Evolutionary conservation across 1,140 invertebrate species (phyloP), one percentile per base, ranked within the genome.

Genomic region (Bombus cullumanus): DNA sequence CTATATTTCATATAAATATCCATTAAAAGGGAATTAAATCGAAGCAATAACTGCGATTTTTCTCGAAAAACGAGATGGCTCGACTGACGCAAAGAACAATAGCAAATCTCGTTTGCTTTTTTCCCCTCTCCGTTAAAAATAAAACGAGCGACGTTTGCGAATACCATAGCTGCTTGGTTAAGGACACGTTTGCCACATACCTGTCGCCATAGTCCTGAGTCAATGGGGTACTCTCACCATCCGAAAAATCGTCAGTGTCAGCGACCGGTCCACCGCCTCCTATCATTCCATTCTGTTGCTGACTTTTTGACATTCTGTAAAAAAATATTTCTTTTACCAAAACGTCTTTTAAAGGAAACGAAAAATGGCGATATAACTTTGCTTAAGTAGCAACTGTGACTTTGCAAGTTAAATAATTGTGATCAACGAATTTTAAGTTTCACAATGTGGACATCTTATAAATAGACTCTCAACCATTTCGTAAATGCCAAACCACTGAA

Each of bases 191-290:
- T 62, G 39, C 31, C n/a, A 68, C 37, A 95, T 96, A 98, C 98
- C 98, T 98, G 94, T 97, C 98, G 86, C 97, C 97, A 92, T 98
- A 98, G 89, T 98, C 97, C 92, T 98, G 97, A 80, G 97, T 97
- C 89, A 98, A 96, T 71, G 98, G 98, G 73, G 97, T 97, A 87
- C 97, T 97, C 94, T 98, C 98, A 92, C 98, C 98, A 92, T 98
- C 98, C 18, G 97, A 97, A 91, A 97, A 97, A 93, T 98, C 97
- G 91, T 97, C 97, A 89, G 97, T 96, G 92, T 96, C 97, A 88
- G 96, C 96, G 89, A 96, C 96, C 73, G 94, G 96, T 66, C 96
- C 96, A 86, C 96, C 96, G 90, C 96, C 97, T 71, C 96, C 96
- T 71, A 96, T 95, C 90, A 96, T 96, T 94, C 96, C 96, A 95